Percentiles rank a stretch among this genome's conserved stretches.
Conservation (phyloP, 2,888 invertebrate species). For the Rhodophaea formosa region DNA sequence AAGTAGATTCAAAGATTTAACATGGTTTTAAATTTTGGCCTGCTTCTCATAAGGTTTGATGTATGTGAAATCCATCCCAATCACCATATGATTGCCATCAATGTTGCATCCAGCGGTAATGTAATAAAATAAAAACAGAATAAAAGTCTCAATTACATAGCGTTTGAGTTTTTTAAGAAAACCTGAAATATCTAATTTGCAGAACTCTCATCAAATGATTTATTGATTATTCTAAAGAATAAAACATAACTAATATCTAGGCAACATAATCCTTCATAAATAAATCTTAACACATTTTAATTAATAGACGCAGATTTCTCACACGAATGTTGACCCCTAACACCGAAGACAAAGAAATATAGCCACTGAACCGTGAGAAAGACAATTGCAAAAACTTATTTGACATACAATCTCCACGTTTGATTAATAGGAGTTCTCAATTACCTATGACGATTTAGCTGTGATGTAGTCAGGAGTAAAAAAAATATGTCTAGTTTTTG, state of each 20-base stretch:
- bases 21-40: no score
- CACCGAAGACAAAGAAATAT: slow-evolving; percentile 6
- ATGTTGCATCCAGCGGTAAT: no score
- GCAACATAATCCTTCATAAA: neutral
- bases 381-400: slow-evolving; percentile 5
- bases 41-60: no score
- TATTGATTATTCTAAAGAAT: no score
- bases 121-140: no score
- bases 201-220: no score
- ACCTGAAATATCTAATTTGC: no score
- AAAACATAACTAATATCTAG: neutral
- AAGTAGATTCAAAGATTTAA: no score
- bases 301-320: neutral
- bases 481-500: neutral
- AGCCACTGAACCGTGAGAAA: slow-evolving; percentile 8
- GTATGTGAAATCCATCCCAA: no score
- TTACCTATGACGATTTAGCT: neutral
- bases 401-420: slow-evolving; percentile 4
- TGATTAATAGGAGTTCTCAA: slow-evolving; percentile 7
- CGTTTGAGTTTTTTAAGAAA: no score
- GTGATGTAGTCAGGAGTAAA: neutral
- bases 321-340: neutral
- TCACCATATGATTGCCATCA: no score
- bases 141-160: no score
- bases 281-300: neutral